Conservation (phyloP, 30 jellyfish, hydroid and myxozoan genomes). For the Haliclystus octoradiatus region DNA sequence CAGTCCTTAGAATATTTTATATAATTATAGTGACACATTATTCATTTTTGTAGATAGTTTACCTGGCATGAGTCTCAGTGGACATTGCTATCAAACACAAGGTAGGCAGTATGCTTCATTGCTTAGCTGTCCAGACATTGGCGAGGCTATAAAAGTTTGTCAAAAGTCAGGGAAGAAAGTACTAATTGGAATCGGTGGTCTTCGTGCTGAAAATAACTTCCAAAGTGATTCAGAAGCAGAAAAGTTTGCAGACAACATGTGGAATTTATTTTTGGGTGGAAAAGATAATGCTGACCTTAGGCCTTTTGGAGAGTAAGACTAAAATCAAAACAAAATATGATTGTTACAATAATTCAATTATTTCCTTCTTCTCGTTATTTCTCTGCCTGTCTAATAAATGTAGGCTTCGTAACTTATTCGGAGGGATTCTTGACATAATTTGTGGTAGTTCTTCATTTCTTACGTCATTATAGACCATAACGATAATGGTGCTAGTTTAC, state of each 20-base stretch:
- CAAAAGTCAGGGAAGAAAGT: slow-evolving; percentile 59
- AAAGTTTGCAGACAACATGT: slow-evolving; percentile 57
- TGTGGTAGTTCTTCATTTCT: no score
- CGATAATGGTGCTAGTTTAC: no score
- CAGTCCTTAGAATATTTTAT: no score
- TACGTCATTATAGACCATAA: no score
- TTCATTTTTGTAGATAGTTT: slow-evolving; percentile 34
- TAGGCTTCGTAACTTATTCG: no score
- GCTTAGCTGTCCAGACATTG: slow-evolving; percentile 64
- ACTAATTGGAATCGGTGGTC: slow-evolving; percentile 82
- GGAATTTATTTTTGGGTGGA: slow-evolving; percentile 82
- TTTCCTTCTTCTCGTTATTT: no score
- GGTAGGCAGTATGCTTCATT: slow-evolving; percentile 45
- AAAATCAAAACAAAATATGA: no score
- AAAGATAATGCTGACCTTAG: slow-evolving; percentile 48
- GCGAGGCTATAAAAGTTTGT: slow-evolving; percentile 53
- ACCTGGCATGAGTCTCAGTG: slow-evolving; percentile 67
- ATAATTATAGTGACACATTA: no score
- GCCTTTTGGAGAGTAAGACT: slow-evolving; percentile 68
- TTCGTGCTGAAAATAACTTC: slow-evolving; percentile 26
- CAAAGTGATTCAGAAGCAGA: slow-evolving; percentile 64
- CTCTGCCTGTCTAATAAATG: no score
- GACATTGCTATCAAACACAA: slow-evolving; percentile 46
- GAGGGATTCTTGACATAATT: no score
- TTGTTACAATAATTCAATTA: no score